Evolutionary conservation across 2,888 invertebrate species (phyloP), one percentile per base, ranked within the genome.

Genomic region (Colostygia pectinataria): DNA sequence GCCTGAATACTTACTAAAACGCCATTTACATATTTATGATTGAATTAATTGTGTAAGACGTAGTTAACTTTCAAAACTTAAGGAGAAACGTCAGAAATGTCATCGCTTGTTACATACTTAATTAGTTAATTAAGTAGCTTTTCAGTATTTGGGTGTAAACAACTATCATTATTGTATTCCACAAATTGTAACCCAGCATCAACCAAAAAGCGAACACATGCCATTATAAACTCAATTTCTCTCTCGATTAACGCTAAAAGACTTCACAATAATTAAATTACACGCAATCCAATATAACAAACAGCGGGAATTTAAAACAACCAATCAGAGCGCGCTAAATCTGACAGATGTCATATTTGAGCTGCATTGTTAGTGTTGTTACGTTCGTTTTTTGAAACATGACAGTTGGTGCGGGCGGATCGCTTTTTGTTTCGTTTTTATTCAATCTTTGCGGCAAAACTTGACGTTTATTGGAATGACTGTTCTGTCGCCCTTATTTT

Each of bases 321-420:
- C 77, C 77, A 78, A 75, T 78, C 70, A 65, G 62, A 53, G 61
- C 59, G 63, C 67, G 61, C 57, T 74, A 78, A 78, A 82, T 79
- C 80, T 85, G 86, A 85, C 87, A 88, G 83, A 81, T 88, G 87
- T 86, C 87, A 83, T 73, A 74, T 78, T 77, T 71, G 71, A 66
- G 73, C 75, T 77, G 75, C 55, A 51, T 57, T 59, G 59, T 59
- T 59, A 73, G 73, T 73, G 71, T 73, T 77, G 67, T 72, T 77
- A 72, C 73, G 70, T 81, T 79, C 72, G 69, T 76, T 82, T 83
- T 83, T 81, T 82, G 74, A 68, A 68, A 64, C 59, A 65, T 71
- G 80, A 77, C 86, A 85, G 77, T 80, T 86, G 87, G 79, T 63
- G 73, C 74, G 78, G 80, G 81, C 71, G 78, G 58, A 59, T 57